Base-by-base conservation (phyloP, 2,888 invertebrate species). In the Stramonita haemastoma region DNA sequence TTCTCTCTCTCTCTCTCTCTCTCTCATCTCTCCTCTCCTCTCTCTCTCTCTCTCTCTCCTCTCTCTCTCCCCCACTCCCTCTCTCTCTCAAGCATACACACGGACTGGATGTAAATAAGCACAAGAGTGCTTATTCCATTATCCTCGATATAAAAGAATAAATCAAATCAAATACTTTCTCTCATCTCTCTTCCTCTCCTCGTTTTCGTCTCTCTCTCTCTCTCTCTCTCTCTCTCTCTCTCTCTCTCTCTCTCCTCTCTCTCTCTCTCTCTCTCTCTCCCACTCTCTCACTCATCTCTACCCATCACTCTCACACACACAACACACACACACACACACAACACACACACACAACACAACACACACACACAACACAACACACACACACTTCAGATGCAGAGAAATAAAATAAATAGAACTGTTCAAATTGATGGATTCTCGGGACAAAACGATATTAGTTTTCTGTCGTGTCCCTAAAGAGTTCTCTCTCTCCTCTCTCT, bases 221-320 rank as follows among this genome's bases (percentile, higher is more conserved):
- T 77, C 29, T 77, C 77, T 17, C 0, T 77, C 77, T 79, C 77
- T 32, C 0, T 34, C 32, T 34, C 77, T 19, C 19, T 79, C 77
- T 79, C 77, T 32, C 19, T 32, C 32, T 79, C 77, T 79, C 32
- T 15, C 29, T 8, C 15, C 32, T 73, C n/a, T n/a, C 73, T 73
- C 73, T 73, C 73, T n/a, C 73, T n/a, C 73, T 73, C 73, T n/a
- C 73, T 73, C 73, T 73, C 73, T 73, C 73, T 73, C 70, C 26
- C 70, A 26, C 70, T 19, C 32, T 73, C n/a, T n/a, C 73, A n/a
- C 73, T 73, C 73, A n/a, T n/a, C 73, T n/a, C 73, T 73, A n/a
- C 8, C 73, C n/a, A n/a, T 73, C 73, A n/a, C 73, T 73, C 46
- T 46, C 46, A 46, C 46, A 46, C 46, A 46, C 46, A 46, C 46